Conservation (phyloP, 2,113 vertebrate genomes). For the Calidris pugnax region DNA sequence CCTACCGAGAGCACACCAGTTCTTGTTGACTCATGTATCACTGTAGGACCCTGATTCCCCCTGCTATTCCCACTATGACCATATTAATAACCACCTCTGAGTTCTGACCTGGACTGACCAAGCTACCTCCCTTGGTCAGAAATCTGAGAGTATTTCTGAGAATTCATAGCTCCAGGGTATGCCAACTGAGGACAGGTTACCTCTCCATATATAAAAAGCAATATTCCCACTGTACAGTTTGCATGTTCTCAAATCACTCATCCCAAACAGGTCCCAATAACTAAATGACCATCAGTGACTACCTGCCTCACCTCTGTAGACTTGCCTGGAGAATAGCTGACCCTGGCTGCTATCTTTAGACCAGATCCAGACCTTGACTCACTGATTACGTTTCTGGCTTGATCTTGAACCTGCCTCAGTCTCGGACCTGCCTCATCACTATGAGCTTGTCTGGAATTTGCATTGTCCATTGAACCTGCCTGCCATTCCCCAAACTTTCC, state of each 20-base stretch:
- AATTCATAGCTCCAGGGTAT: not conserved
- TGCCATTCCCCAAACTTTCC: not conserved
- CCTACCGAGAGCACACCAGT: not conserved
- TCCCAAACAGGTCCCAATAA: not conserved
- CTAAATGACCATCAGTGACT: not conserved
- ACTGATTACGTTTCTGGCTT: not conserved
- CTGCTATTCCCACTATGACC: not conserved
- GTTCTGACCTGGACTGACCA: not conserved
- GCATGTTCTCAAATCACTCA: not conserved
- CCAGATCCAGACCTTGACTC: not conserved
- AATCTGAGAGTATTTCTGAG: not conserved
- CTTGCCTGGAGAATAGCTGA: not conserved
- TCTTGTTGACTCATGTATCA: not conserved
- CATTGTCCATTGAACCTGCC: not conserved
- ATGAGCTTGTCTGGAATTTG: not conserved
- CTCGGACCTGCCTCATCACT: not conserved
- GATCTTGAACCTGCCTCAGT: not conserved
- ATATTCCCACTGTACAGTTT: not conserved
- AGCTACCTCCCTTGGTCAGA: not conserved
- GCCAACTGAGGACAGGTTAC: not conserved
- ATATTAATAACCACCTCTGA: not conserved
- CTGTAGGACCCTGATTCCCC: not conserved
- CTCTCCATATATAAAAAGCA: not conserved
- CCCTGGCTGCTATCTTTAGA: not conserved
- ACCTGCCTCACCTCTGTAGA: not conserved